Base-by-base conservation (phyloP, 2,888 invertebrate species). In the Hyalella azteca region DNA sequence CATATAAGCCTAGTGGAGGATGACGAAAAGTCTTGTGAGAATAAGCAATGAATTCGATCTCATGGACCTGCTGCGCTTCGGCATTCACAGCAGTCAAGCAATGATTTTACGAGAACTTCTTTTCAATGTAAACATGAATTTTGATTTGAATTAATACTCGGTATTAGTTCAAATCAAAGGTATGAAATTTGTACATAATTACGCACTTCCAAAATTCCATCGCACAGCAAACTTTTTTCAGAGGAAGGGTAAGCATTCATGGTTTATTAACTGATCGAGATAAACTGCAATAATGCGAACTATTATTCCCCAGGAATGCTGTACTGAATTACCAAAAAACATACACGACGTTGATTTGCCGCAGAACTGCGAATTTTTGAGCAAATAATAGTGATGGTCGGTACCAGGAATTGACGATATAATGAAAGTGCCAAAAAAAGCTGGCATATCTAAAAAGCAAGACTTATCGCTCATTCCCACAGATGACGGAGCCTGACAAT, bases 391-490 rank as follows among this genome's bases (percentile, higher is more conserved):
- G 29, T 26, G 29, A 29, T 54, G 54, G 1, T 22, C 29, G 26
- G 26, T 26, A 54, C 9, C 26, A 13, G 9, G 26, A 54, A 22
- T 54, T 29, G 29, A 26, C 9, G 29, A 22, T 54, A 29, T 22
- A 22, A 7, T 26, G 54, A 22, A 54, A 54, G 26, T 54, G 2
- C 1, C 54, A 66, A 66, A 66, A 66, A 66, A n/a, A 13, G 66
- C 29, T 36, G 4, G 36, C 3, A 66, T 5, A 2, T n/a, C n/a
- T 66, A 66, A 66, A 66, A 66, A 66, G 66, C 13, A 11, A 36
- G 36, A 66, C 66, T 66, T 66, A 66, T 36, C 13, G 66, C 19
- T 36, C 19, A 22, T 66, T 66, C 66, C 66, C 66, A 66, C 36
- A 36, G 66, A 36, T 66, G 66, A 66, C 32, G 66, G 29, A 29